Percentiles rank a stretch among this genome's conserved stretches.
Conservation (phyloP, 2,888 invertebrate species). For the Diarsia dahlii region DNA sequence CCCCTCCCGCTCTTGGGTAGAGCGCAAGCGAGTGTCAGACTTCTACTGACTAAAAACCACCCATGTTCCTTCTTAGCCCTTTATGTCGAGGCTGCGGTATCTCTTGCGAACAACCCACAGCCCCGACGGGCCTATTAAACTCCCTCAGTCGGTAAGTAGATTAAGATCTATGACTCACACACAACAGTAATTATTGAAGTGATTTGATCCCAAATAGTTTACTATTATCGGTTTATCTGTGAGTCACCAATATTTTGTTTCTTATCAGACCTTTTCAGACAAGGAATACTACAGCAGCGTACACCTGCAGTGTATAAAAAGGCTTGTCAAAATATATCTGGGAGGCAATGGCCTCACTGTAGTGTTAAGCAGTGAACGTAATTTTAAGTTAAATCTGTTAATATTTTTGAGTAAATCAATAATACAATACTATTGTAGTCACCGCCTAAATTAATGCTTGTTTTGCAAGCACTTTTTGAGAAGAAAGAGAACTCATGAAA, state of each 20-base stretch:
- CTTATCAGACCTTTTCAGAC: conserved; percentile 6
- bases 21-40: too few species aligned
- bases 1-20: too few species aligned
- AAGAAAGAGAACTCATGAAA: not conserved
- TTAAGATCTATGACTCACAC: conserved; percentile 10
- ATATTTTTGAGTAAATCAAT: not conserved
- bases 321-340: not conserved
- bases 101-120: too few species aligned
- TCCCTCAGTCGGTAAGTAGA: too few species aligned
- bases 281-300: not conserved
- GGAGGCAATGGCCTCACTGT: not conserved
- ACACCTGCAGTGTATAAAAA: conserved; percentile 4
- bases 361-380: not conserved
- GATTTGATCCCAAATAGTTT: conserved; percentile 10
- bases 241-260: conserved; percentile 16
- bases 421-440: not conserved
- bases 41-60: too few species aligned
- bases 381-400: not conserved
- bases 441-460: not conserved
- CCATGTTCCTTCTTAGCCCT: too few species aligned
- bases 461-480: not conserved
- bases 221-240: conserved; percentile 23
- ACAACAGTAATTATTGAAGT: not conserved
- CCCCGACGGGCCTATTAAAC: too few species aligned
- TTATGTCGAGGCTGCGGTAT: too few species aligned